These are phyloP conservation scores for Eulimnadia texana DNA, from an alignment of 1,140 invertebrate species.

Conservation along the genomic window DNA sequence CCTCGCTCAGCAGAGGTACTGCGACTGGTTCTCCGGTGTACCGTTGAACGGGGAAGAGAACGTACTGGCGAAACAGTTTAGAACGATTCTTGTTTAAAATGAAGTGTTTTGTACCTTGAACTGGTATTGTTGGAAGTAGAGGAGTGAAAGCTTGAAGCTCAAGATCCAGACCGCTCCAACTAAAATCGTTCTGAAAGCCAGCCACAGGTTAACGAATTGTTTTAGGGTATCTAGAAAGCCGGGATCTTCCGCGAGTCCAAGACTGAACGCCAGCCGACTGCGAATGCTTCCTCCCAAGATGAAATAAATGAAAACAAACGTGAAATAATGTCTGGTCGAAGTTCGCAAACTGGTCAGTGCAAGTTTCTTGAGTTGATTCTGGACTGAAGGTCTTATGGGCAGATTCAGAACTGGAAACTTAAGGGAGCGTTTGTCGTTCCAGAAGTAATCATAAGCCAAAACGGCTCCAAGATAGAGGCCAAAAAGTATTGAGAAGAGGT, in stretches of 20 bases:
- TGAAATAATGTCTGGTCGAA: background rate
- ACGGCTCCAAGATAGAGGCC: background rate
- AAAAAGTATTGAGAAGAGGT: background rate
- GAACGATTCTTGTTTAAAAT: background rate
- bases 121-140: background rate
- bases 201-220: background rate
- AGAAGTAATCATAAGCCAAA: constrained; percentile 3
- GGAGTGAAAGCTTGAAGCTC: background rate
- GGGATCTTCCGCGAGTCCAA: background rate
- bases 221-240: background rate
- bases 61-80: background rate
- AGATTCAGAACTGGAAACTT: background rate
- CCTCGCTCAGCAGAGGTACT: background rate
- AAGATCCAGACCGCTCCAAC: constrained; percentile 2
- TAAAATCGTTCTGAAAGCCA: background rate
- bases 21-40: background rate
- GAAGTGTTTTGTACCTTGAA: background rate
- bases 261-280: background rate
- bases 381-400: background rate
- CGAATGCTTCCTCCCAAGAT: background rate
- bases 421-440: background rate
- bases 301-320: background rate
- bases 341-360: background rate
- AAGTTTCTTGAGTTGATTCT: background rate
- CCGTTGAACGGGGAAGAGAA: background rate